Percentiles rank a stretch among this genome's conserved stretches.
Evolutionary conservation across 1,140 invertebrate species (phyloP).

Genomic region (Harlomillsia oculata): DNA sequence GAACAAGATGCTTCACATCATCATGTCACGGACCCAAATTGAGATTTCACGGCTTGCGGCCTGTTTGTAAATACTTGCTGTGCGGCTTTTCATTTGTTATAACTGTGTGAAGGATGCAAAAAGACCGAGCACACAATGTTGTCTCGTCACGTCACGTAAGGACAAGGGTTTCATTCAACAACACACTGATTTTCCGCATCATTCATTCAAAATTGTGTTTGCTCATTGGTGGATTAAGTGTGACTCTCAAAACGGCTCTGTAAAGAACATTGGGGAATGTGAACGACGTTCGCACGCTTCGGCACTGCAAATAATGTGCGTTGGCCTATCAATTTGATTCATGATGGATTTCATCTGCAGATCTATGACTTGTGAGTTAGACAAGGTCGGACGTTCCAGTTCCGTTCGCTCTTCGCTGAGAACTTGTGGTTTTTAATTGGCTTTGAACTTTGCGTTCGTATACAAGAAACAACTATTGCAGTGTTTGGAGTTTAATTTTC

Average conservation of each 20-base stretch:
- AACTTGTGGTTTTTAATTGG: no score
- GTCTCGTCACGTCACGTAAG: no score
- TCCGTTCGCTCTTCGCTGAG: no score
- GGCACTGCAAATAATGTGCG: constrained; percentile 6
- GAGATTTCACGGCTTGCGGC: constrained; percentile 35
- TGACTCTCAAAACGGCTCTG: neutral
- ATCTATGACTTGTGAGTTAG: neutral
- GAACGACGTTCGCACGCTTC: neutral
- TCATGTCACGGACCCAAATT: constrained; percentile 33
- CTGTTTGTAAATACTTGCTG: constrained; percentile 35
- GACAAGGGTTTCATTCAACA: no score
- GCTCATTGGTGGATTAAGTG: constrained; percentile 7
- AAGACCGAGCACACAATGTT: no score
- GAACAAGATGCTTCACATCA: constrained; percentile 27
- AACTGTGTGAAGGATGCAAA: no score
- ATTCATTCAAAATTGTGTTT: constrained; percentile 15
- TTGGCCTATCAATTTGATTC: neutral
- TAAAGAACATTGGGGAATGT: neutral
- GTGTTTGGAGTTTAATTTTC: no score
- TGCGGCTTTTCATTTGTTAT: constrained; percentile 24
- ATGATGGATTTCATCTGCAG: neutral
- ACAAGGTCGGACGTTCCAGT: neutral
- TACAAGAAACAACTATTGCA: no score
- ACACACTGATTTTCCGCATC: constrained; percentile 14
- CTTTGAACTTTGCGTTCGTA: no score